Base-by-base conservation (phyloP, 2,797 vertebrate species). In the Scomberomorus guttatus region DNA sequence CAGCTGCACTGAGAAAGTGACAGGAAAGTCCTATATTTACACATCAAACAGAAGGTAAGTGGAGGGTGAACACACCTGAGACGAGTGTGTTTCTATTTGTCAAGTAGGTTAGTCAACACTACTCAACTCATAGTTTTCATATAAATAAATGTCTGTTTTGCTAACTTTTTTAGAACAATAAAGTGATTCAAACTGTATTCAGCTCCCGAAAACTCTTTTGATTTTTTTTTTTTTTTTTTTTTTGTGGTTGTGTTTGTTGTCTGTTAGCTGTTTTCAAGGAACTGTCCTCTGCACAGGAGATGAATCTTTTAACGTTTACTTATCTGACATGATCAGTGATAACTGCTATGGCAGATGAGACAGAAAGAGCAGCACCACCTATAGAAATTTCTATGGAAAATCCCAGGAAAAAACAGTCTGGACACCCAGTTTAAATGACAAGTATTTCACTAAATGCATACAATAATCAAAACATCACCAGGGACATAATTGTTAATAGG, bases 11-110 rank as follows among this genome's bases (percentile, higher is more conserved):
- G 44, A 27, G 27, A 85, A 81, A 83, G 75, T 83, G 65, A 79
- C 46, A 72, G 34, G 42, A 84, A 70, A 58, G 18, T 63, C 3
- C 2, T 14, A 14, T 84, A 60, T 85, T 85, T 79, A 62, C 77
- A 79, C 76, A 78, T 51, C 48, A 89, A 86, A 88, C 88, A 88
- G 12, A 29, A 58, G 37, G 34, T 44, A 27, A 77, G 32, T 51
- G 73, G 44, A 58, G 18, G 42, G n/a, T 39, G 65, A 75, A 54
- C 44, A 61, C 55, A 32, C 17, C 44, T 62, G 12, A 59, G 9
- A 9, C 7, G 1, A 12, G 32, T 4, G 51, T 52, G 52, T 66
- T 67, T 54, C 18, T 63, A 6, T 77, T 57, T 65, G 51, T 24
- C 10, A 74, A 66, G 60, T 44, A 27, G 32, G 15, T 48, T 14